These are phyloP conservation scores for Hippolais icterina DNA, from an alignment of 2,113 vertebrate genomes.

Conservation along the genomic window DNA sequence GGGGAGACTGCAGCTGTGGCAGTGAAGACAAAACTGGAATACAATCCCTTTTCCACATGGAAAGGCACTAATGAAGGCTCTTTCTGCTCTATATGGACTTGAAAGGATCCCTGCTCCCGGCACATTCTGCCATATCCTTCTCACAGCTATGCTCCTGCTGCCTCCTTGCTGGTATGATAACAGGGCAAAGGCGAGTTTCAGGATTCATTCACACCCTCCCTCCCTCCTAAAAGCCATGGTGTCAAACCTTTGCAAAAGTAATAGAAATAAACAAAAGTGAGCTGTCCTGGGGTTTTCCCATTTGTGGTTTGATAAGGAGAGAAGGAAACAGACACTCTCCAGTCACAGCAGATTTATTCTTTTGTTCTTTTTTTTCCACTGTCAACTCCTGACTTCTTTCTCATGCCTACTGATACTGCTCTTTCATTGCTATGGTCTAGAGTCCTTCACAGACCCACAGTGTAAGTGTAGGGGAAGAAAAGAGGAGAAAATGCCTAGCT, in stretches of 20 bases:
- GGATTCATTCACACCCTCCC: neutral
- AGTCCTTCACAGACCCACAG: neutral
- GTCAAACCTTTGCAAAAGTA: neutral
- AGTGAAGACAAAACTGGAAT: neutral
- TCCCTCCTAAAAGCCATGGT: neutral
- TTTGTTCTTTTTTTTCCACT: neutral
- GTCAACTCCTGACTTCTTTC: neutral
- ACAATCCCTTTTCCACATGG: neutral
- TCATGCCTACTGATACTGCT: neutral
- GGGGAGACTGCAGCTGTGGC: neutral
- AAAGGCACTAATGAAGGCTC: neutral
- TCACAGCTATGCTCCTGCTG: neutral
- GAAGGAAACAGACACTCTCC: neutral
- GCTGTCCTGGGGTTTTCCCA: slow-evolving; percentile 39
- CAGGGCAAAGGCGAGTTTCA: neutral
- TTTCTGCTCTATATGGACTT: neutral
- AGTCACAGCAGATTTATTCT: neutral
- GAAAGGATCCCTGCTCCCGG: neutral
- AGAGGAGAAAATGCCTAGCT: neutral
- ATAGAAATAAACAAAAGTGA: slow-evolving; percentile 1
- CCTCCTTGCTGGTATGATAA: neutral
- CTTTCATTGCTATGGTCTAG: neutral
- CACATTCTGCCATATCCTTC: fast-evolving
- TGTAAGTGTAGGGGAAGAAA: neutral
- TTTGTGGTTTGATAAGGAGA: neutral